Conservation (phyloP, 2,113 vertebrate species). For the Prionailurus viverrinus region DNA sequence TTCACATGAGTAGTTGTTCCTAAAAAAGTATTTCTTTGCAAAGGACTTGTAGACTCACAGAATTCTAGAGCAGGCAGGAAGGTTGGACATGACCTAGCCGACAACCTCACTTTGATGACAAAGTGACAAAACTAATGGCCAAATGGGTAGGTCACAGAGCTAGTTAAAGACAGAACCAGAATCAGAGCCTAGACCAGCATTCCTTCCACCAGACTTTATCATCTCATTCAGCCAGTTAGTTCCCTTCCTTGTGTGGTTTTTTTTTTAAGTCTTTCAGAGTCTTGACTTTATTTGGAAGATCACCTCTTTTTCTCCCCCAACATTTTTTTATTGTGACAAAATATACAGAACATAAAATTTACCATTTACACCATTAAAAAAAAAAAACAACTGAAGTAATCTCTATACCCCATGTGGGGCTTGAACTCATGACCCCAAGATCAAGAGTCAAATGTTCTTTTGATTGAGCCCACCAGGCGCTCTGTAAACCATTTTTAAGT, state of each 20-base stretch:
- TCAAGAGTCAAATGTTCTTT: background rate
- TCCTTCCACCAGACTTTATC: background rate
- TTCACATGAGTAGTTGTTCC: background rate
- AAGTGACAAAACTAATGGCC: constrained; percentile 1
- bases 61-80: background rate
- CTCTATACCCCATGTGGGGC: background rate
- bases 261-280: background rate
- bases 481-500: background rate
- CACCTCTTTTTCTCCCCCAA: background rate
- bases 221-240: background rate
- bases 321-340: background rate
- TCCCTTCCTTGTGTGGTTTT: background rate
- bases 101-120: background rate
- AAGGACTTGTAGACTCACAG: background rate
- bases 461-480: background rate
- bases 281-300: background rate
- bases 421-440: background rate
- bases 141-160: background rate
- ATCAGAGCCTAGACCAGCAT: background rate
- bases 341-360: background rate
- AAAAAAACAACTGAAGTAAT: background rate
- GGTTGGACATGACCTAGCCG: background rate
- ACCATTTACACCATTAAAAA: background rate
- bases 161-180: background rate
- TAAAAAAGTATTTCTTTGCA: background rate